Conservation (phyloP, 64 coral and sea anemone genomes). For the Stichodactyla mertensii region DNA sequence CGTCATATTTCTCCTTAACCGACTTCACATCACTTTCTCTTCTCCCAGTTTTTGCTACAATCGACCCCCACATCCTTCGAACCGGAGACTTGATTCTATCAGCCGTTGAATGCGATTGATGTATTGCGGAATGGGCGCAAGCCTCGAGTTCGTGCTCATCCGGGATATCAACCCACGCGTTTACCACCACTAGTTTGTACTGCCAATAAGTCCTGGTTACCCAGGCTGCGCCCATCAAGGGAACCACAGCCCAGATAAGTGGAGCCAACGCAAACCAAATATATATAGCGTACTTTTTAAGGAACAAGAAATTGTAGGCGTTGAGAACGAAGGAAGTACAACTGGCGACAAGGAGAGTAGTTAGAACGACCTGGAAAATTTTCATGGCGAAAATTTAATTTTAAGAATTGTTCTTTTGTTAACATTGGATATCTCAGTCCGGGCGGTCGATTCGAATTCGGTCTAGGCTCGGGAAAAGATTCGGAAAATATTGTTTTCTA, state of each 20-base stretch:
- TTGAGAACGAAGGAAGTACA: conserved; percentile 88
- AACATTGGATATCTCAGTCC: not conserved
- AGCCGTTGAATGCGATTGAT: conserved; percentile 11
- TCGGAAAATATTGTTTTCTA: too few relatives aligned
- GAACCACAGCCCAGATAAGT: conserved; percentile 81
- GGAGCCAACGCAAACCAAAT: conserved; percentile 89
- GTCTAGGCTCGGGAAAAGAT: too few relatives aligned
- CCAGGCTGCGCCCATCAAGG: conserved; percentile 80
- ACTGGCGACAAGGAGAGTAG: conserved; percentile 77
- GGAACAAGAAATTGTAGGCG: conserved; percentile 82
- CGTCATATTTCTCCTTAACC: not conserved
- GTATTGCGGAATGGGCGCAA: conserved; percentile 29
- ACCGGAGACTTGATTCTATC: conserved; percentile 19
- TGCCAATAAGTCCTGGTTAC: conserved; percentile 74
- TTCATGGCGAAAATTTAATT: not conserved
- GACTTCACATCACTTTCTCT: not conserved
- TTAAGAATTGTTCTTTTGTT: not conserved
- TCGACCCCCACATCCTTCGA: conserved; percentile 33
- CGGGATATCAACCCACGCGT: conserved; percentile 93
- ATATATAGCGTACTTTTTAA: conserved; percentile 81
- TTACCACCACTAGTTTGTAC: conserved; percentile 90
- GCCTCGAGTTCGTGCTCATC: conserved; percentile 68
- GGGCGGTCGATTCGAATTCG: too few relatives aligned
- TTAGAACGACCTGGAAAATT: conserved; percentile 64
- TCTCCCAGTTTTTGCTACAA: not conserved